Conservation (phyloP, 2,113 vertebrate species). For the Gopherus flavomarginatus region DNA sequence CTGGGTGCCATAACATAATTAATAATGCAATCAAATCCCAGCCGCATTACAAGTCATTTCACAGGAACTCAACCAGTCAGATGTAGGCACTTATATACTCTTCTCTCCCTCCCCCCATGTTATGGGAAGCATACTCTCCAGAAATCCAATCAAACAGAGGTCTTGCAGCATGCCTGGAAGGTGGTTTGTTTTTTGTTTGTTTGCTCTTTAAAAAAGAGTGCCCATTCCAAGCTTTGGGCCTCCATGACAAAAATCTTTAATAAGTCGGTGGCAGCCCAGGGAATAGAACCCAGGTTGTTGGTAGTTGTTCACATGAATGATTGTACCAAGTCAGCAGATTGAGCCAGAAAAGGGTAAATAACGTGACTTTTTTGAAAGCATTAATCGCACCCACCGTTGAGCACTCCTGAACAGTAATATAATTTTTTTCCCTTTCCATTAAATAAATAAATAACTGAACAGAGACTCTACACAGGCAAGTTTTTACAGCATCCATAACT, state of each 20-base stretch:
- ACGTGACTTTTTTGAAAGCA: not conserved
- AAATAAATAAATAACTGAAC: not conserved
- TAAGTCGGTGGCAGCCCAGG: not conserved
- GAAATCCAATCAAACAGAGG: not conserved
- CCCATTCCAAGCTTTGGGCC: not conserved
- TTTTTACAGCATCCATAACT: not conserved
- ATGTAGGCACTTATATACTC: not conserved
- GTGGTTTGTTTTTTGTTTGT: not conserved
- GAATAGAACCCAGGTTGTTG: not conserved
- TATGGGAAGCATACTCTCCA: not conserved
- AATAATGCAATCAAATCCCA: not conserved
- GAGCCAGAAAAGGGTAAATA: not conserved
- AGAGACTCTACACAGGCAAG: too few species aligned
- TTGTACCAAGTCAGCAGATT: not conserved
- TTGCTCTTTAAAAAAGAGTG: not conserved
- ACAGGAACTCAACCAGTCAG: not conserved
- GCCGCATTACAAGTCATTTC: not conserved
- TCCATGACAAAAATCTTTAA: not conserved
- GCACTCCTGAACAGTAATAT: not conserved
- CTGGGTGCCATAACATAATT: not conserved
- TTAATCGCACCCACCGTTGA: not conserved
- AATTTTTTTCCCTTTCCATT: not conserved
- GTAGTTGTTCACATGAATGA: not conserved
- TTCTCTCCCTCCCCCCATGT: not conserved
- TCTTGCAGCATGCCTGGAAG: not conserved